Conservation (phyloP, 2,113 vertebrate genomes). For the Lasiurus borealis region DNA sequence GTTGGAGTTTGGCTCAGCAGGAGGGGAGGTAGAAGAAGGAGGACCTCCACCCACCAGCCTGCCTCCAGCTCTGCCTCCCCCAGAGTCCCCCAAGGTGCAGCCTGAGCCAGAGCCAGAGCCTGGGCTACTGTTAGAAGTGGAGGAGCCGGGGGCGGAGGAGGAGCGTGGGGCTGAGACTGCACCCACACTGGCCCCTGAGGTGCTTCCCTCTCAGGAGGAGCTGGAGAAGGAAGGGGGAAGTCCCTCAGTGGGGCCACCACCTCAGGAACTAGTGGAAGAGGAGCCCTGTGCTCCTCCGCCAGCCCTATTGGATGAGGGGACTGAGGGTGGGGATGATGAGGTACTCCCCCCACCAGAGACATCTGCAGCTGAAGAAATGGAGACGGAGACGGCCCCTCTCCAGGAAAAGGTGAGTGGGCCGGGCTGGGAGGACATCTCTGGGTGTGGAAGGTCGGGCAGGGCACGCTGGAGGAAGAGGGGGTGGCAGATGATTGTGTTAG, state of each 20-base stretch:
- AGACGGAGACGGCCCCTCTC: background rate
- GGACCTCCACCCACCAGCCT: conserved; percentile 71
- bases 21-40: conserved; percentile 78
- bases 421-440: background rate
- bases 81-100: conserved; percentile 57
- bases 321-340: conserved; percentile 17
- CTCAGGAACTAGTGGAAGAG: conserved; percentile 63
- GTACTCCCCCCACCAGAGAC: background rate
- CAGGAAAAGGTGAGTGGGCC: conserved; percentile 70
- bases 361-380: conserved; percentile 46
- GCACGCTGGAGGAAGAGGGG: background rate
- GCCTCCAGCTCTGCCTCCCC: conserved; percentile 58
- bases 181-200: conserved; percentile 34
- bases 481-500: background rate
- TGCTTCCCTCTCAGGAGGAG: conserved; percentile 65
- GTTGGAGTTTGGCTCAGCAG: conserved; percentile 70
- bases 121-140: conserved; percentile 84
- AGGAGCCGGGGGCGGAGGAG: conserved; percentile 57
- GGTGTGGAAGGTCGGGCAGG: background rate
- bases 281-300: conserved; percentile 65
- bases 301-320: conserved; percentile 56
- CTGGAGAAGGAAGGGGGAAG: background rate
- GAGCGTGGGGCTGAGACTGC: background rate
- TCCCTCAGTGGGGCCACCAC: background rate
- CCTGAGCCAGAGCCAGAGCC: conserved; percentile 82